Percentiles rank a stretch among this genome's conserved stretches.
These are phyloP conservation scores for Altica lythri DNA, from an alignment of 2,888 invertebrate genomes.

Conservation along the genomic window DNA sequence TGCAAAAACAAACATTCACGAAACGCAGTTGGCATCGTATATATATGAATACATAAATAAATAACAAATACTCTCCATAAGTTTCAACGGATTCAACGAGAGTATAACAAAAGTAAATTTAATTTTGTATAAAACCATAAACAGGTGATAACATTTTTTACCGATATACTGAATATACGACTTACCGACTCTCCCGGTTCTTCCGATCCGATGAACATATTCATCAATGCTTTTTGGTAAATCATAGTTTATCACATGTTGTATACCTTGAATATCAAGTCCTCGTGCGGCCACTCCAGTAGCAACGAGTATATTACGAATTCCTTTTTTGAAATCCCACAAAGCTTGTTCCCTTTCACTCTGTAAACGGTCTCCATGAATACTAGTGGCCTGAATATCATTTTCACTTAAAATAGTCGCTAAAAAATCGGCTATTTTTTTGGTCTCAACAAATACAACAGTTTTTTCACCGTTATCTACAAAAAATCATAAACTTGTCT, in stretches of 20 bases:
- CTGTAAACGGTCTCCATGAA: constrained; percentile 76
- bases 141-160: no score
- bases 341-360: constrained; percentile 74
- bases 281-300: constrained; percentile 95
- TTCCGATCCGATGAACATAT: constrained; percentile 93
- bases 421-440: constrained; percentile 87
- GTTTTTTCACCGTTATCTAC: constrained; percentile 58
- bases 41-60: no score
- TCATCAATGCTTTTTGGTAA: constrained; percentile 89
- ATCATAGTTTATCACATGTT: constrained; percentile 91
- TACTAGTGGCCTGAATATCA: constrained; percentile 72
- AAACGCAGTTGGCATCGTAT: no score
- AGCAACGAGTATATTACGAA: constrained; percentile 83
- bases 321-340: constrained; percentile 73
- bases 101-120: no score
- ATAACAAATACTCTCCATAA: no score
- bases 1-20: no score
- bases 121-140: no score
- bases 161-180: no score
- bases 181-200: constrained; percentile 89
- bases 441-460: constrained; percentile 90
- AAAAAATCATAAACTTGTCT: constrained; percentile 3
- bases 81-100: no score
- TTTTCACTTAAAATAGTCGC: constrained; percentile 81
- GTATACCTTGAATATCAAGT: constrained; percentile 84